Conservation (phyloP, 2,797 vertebrate genomes). For the Brachyrhaphis roseni region DNA sequence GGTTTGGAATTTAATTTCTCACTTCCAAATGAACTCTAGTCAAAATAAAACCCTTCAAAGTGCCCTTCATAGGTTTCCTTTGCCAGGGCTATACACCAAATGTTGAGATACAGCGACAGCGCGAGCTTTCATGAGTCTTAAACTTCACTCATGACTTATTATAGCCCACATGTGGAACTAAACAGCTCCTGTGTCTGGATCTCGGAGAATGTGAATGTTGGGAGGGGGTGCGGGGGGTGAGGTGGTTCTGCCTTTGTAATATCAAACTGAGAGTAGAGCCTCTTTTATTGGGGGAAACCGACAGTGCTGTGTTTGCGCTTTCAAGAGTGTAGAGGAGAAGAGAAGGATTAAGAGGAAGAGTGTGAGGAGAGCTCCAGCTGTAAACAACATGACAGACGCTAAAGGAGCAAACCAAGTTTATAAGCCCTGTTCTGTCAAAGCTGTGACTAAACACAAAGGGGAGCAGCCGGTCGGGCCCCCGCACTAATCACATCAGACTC, state of each 20-base stretch:
- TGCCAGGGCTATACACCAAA: conserved; percentile 12
- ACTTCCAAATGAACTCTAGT: conserved; percentile 18
- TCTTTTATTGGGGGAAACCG: conserved; percentile 42
- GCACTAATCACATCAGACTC: conserved; percentile 27
- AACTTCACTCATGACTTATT: conserved; percentile 68
- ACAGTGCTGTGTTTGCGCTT: conserved; percentile 47
- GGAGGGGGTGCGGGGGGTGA: too few relatives aligned
- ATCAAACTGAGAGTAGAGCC: conserved; percentile 44
- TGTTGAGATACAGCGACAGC: conserved; percentile 21
- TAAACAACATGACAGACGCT: conserved; percentile 67
- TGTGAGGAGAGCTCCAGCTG: conserved; percentile 54
- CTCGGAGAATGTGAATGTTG: not conserved
- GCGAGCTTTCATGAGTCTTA: conserved; percentile 57
- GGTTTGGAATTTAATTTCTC: not conserved
- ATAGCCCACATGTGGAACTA: conserved; percentile 13
- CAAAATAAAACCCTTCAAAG: conserved; percentile 26
- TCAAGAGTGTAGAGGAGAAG: conserved; percentile 20
- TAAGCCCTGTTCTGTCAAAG: conserved; percentile 34
- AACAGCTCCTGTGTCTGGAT: conserved; percentile 27
- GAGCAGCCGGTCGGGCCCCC: conserved; percentile 22
- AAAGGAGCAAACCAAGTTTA: conserved; percentile 52
- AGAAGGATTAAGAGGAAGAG: conserved; percentile 54
- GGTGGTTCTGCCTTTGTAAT: conserved; percentile 26
- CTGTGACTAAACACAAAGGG: conserved; percentile 40
- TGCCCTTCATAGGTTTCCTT: conserved; percentile 30